phyloP scores from a whole-genome alignment of 2,797 vertebrate genomes.

The Taeniopygia guttata region DNA sequence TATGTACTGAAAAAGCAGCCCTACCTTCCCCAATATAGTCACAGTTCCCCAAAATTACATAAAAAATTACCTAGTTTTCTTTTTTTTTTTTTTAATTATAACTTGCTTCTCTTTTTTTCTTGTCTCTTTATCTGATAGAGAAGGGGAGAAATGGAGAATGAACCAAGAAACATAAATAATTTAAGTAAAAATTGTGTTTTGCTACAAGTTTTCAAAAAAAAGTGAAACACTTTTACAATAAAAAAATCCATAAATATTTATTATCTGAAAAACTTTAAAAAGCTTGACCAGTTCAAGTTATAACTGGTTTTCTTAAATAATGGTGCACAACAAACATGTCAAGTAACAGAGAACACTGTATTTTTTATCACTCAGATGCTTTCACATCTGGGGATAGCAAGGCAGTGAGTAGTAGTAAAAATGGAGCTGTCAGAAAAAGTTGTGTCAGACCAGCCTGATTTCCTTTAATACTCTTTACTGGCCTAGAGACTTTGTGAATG shows the following conservation, averaged over 20 bases:
- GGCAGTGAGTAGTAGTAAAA: background rate
- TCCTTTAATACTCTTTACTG: background rate
- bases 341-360: background rate
- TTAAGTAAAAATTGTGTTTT: background rate
- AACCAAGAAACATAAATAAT: background rate
- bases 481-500: background rate
- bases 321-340: background rate
- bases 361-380: background rate
- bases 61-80: background rate
- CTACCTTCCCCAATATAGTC: background rate
- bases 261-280: background rate
- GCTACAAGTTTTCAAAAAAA: background rate
- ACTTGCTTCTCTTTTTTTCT: background rate
- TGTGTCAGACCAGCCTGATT: background rate
- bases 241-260: background rate
- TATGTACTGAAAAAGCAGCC: background rate
- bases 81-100: background rate
- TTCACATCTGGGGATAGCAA: background rate
- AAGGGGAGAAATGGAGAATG: background rate
- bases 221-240: background rate
- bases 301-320: background rate
- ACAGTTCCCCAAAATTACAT: background rate
- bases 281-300: background rate
- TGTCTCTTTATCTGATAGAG: background rate
- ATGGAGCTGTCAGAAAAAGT: background rate